phyloP scores from a whole-genome alignment of 1,140 invertebrate genomes.

The Tetragnatha versicolor region DNA sequence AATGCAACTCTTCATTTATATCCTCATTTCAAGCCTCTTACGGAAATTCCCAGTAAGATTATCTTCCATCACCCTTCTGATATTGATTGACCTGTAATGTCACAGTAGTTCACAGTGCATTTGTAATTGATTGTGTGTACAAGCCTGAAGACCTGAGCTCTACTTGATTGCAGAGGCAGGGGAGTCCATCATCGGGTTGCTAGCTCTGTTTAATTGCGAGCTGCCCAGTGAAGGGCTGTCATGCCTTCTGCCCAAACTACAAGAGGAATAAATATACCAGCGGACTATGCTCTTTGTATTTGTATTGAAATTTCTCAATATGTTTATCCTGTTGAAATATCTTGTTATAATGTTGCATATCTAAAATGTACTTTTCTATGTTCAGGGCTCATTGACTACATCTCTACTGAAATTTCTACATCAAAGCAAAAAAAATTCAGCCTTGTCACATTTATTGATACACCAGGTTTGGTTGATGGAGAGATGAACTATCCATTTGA shows the following conservation, averaged over 20 bases:
- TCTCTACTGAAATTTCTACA: slow-evolving; percentile 71
- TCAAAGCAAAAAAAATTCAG: slow-evolving; percentile 71
- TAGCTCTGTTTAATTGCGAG: slow-evolving; percentile 65
- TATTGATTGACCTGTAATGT: not conserved
- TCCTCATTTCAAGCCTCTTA: slow-evolving; percentile 70
- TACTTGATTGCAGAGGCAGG: slow-evolving; percentile 2
- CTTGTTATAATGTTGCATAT: too few species aligned
- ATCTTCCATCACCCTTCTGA: not conserved
- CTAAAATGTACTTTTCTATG: too few species aligned
- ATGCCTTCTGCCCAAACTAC: not conserved
- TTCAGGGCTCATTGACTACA: slow-evolving; percentile 70
- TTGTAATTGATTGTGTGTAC: not conserved
- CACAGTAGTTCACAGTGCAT: not conserved
- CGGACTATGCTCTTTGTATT: too few species aligned
- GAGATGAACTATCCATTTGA: slow-evolving; percentile 75
- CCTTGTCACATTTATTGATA: slow-evolving; percentile 72
- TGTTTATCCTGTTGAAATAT: too few species aligned
- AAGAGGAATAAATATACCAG: too few species aligned
- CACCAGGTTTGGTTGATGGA: slow-evolving; percentile 72
- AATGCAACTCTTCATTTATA: slow-evolving; percentile 72
- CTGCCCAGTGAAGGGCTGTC: slow-evolving; percentile 73
- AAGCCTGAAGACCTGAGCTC: not conserved
- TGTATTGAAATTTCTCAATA: too few species aligned
- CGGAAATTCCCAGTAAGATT: slow-evolving; percentile 68
- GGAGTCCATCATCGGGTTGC: slow-evolving; percentile 65